phyloP scores from a whole-genome alignment of 2,113 vertebrate species.

The Stegastes partitus region DNA sequence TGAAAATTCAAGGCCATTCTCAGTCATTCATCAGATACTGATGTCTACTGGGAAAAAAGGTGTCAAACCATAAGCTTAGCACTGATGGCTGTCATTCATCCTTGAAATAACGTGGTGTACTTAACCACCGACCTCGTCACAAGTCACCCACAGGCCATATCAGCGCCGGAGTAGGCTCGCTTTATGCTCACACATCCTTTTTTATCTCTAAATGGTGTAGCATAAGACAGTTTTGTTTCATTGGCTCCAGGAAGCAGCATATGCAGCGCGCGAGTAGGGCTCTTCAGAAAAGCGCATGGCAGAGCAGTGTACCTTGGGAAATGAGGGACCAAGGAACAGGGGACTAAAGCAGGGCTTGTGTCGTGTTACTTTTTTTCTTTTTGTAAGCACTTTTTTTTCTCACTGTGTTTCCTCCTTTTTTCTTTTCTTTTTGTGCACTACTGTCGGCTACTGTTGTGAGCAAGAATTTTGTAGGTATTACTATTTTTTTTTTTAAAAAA shows the following conservation, averaged over 20 bases:
- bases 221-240: slow-evolving; percentile 65
- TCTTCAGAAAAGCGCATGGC: slow-evolving; percentile 59
- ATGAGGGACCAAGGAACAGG: slow-evolving; percentile 44
- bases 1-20: slow-evolving; percentile 81
- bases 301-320: slow-evolving; percentile 59
- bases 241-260: slow-evolving; percentile 76
- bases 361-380: slow-evolving; percentile 36
- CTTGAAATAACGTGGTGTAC: slow-evolving; percentile 65
- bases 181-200: slow-evolving; percentile 60
- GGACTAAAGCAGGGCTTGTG: slow-evolving; percentile 43
- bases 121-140: slow-evolving; percentile 64
- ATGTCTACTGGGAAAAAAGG: slow-evolving; percentile 78
- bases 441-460: slow-evolving; percentile 64
- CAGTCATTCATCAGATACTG: slow-evolving; percentile 82
- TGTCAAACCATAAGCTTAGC: slow-evolving; percentile 76
- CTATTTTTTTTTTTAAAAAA: slow-evolving; percentile 25
- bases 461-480: slow-evolving; percentile 46
- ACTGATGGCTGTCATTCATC: slow-evolving; percentile 79
- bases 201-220: slow-evolving; percentile 58
- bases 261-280: slow-evolving; percentile 53
- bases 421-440: slow-evolving; percentile 64
- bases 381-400: slow-evolving; percentile 33
- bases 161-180: slow-evolving; percentile 42
- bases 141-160: slow-evolving; percentile 54
- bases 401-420: slow-evolving; percentile 32